Evolutionary conservation across 2,797 vertebrate species (phyloP).

Genomic region (Champsocephalus esox): DNA sequence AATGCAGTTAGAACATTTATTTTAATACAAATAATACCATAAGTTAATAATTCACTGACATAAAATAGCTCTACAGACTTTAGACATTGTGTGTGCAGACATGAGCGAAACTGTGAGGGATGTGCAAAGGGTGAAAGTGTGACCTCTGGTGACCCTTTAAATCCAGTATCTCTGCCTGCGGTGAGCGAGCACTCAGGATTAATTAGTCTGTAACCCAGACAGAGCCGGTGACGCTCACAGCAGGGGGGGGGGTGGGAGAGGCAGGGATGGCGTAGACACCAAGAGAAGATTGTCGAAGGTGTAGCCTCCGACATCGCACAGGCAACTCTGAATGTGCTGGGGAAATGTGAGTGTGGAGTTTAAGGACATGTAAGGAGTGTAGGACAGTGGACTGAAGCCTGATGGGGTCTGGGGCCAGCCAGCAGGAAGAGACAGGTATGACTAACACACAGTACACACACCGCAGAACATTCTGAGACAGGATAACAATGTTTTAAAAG

Average conservation of each 20-base stretch:
- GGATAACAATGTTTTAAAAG: no score
- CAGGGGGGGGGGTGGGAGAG: neutral
- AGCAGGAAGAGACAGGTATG: constrained; percentile 75
- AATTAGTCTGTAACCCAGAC: no score
- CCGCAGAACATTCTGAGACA: neutral
- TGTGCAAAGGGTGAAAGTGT: no score
- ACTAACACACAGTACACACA: neutral
- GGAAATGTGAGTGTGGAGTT: constrained; percentile 10
- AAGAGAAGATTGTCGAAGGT: neutral
- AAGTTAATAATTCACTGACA: no score
- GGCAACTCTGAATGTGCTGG: neutral
- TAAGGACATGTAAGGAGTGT: constrained; percentile 30
- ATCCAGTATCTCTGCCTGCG: constrained; percentile 30
- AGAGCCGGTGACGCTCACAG: no score
- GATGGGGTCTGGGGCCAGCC: constrained; percentile 82
- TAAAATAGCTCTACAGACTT: no score
- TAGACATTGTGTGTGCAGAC: no score
- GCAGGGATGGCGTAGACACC: no score
- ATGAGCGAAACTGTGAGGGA: no score
- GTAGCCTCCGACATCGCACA: neutral
- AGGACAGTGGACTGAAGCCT: constrained; percentile 48
- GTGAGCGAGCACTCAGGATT: neutral
- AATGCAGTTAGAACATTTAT: no score
- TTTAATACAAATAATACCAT: no score
- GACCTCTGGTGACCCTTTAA: constrained; percentile 22